Evolutionary conservation across 2,113 vertebrate genomes (phyloP).

Genomic region (Oceanites oceanicus): DNA sequence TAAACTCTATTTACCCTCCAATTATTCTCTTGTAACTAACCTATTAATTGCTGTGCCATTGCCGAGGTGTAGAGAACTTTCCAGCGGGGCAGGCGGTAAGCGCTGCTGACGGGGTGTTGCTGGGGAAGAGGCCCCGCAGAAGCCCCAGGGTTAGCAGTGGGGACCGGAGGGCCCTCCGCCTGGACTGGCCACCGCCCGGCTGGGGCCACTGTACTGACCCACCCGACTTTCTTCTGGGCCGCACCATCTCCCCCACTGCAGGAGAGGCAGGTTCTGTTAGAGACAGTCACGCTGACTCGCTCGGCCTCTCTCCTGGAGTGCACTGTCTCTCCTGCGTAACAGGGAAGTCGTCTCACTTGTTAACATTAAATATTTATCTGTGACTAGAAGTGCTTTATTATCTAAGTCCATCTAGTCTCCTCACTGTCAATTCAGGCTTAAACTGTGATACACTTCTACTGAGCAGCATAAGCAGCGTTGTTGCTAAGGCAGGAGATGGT

Average conservation of each 20-base stretch:
- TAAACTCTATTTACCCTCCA: background rate
- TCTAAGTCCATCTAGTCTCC: background rate
- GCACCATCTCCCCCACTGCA: background rate
- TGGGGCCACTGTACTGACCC: background rate
- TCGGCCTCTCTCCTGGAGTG: background rate
- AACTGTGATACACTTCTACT: background rate
- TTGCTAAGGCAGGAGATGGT: background rate
- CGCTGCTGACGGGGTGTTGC: background rate
- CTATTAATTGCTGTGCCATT: background rate
- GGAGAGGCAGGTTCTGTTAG: background rate
- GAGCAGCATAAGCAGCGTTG: background rate
- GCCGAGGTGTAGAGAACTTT: background rate
- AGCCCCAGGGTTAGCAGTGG: background rate
- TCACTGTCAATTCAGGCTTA: background rate
- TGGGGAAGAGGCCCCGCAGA: background rate
- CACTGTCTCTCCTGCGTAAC: background rate
- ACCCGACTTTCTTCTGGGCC: background rate
- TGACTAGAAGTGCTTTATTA: background rate
- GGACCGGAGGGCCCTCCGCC: fast-evolving
- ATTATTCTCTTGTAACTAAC: background rate
- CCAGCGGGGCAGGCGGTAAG: background rate
- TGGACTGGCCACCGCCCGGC: fast-evolving
- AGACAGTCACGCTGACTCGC: fast-evolving
- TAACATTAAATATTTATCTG: background rate
- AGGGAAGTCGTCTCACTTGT: background rate